Evolutionary conservation across 2,888 invertebrate species (phyloP).

Genomic region (Empis livida): DNA sequence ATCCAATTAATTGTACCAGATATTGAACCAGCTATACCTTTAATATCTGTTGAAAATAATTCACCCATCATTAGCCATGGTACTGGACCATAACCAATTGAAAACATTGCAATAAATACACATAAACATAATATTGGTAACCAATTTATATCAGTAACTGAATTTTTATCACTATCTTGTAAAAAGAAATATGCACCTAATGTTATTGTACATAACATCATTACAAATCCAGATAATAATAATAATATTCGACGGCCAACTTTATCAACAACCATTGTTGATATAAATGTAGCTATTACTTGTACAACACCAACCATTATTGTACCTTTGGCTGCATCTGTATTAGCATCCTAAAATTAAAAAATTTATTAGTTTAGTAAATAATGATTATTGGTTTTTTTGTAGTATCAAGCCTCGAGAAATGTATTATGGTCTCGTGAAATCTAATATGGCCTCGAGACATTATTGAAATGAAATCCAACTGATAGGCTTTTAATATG

Average conservation of each 20-base stretch:
- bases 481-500: too few relatives aligned
- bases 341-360: slow-evolving; percentile 25
- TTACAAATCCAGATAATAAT: slow-evolving; percentile 52
- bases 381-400: too few relatives aligned
- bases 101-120: slow-evolving; percentile 66
- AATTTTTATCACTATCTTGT: slow-evolving; percentile 21
- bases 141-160: slow-evolving; percentile 50
- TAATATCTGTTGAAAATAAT: slow-evolving; percentile 65
- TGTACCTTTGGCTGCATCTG: slow-evolving; percentile 48
- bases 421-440: too few relatives aligned
- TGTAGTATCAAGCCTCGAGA: too few relatives aligned
- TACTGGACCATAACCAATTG: slow-evolving; percentile 75
- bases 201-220: slow-evolving; percentile 56
- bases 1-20: slow-evolving; percentile 75
- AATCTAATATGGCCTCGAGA: too few relatives aligned
- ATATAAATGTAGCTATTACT: slow-evolving; percentile 50
- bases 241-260: slow-evolving; percentile 67
- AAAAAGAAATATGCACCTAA: slow-evolving; percentile 56
- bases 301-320: slow-evolving; percentile 78
- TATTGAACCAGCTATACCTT: slow-evolving; percentile 60
- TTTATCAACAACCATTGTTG: slow-evolving; percentile 66
- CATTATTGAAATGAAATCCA: too few relatives aligned
- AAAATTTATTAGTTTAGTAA: too few relatives aligned
- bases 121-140: slow-evolving; percentile 62
- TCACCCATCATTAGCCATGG: slow-evolving; percentile 68